Base-by-base conservation (phyloP, 2,797 vertebrate genomes). In the Cyclopterus lumpus region DNA sequence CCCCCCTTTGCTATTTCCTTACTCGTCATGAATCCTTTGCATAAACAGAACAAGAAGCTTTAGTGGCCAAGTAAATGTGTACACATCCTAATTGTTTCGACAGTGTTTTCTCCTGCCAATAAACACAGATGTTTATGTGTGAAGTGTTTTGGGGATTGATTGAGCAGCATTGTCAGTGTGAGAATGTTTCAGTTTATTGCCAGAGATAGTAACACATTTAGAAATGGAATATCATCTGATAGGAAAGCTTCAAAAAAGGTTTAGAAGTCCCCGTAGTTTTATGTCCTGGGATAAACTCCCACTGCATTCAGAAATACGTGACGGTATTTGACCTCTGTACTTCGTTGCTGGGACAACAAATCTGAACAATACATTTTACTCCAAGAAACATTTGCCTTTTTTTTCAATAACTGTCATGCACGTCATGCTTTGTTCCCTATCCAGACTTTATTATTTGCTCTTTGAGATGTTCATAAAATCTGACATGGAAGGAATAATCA, bases 381-480 rank as follows among this genome's bases (percentile, higher is more conserved):
- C 22, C 22, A 26, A 53, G 12, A 26, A 15, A 24, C 12, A 26
- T 53, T 53, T 24, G 10, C 12, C 22, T 48, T n/a, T 48, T 38
- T 44, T n/a, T 34, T 24, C 7, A 61, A 24, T 53, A 54, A 42
- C 63, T 59, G 8, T 20, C 55, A 9, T 15, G 54, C 32, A 44
- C 58, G 51, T 51, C 55, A 59, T 44, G 42, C 55, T 18, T 49
- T 59, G 36, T 24, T 57, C 32, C 34, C 51, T 11, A 40, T 7
- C 20, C 26, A 9, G 4, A 46, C 12, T 73, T 63, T 36, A 46
- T 34, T 26, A 61, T 53, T 63, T 66, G 7, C 24, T 68, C 32
- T 66, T 59, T 48, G 22, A 59, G 36, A 73, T 69, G 36, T 44
- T 83, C 63, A 51, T 64, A 38, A 72, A 68, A 83, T 62, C 59